These are phyloP conservation scores for Tetragnatha montana DNA, from an alignment of 2,888 invertebrate species.

Conservation along the genomic window DNA sequence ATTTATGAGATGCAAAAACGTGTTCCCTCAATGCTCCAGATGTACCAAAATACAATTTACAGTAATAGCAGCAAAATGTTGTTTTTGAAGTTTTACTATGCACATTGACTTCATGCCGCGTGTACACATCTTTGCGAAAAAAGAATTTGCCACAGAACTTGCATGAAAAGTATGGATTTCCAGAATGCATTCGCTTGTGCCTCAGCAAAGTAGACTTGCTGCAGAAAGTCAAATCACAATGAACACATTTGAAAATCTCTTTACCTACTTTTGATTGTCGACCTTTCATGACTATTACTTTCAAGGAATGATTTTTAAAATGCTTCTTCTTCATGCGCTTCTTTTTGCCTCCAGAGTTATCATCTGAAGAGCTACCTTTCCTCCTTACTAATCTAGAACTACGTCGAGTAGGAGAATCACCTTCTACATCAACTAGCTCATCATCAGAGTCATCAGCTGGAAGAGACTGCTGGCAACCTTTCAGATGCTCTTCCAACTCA, in stretches of 20 bases:
- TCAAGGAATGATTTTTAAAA: constrained; percentile 20
- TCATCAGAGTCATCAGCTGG: background rate
- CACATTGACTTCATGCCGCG: constrained; percentile 67
- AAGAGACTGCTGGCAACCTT: background rate
- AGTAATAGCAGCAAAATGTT: constrained; percentile 65
- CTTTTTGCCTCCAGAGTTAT: constrained; percentile 14
- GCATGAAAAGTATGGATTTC: constrained; percentile 62
- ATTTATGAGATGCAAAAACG: constrained; percentile 47
- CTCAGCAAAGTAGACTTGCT: constrained; percentile 64
- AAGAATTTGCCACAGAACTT: constrained; percentile 69
- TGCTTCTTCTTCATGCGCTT: constrained; percentile 16
- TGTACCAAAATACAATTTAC: constrained; percentile 53
- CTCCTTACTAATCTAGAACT: constrained; percentile 60
- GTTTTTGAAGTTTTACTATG: constrained; percentile 52
- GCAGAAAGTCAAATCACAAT: constrained; percentile 61
- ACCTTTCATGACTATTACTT: constrained; percentile 35
- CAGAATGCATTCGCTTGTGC: constrained; percentile 69
- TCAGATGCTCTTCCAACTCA: constrained; percentile 22
- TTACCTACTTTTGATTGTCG: constrained; percentile 55
- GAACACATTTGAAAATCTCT: constrained; percentile 42
- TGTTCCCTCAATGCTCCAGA: constrained; percentile 51
- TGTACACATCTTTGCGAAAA: constrained; percentile 67
- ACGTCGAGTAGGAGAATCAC: constrained; percentile 45
- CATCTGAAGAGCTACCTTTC: constrained; percentile 45
- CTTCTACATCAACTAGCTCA: background rate